phyloP scores from a whole-genome alignment of 2,888 invertebrate species.

The Protodeltote pygarga region DNA sequence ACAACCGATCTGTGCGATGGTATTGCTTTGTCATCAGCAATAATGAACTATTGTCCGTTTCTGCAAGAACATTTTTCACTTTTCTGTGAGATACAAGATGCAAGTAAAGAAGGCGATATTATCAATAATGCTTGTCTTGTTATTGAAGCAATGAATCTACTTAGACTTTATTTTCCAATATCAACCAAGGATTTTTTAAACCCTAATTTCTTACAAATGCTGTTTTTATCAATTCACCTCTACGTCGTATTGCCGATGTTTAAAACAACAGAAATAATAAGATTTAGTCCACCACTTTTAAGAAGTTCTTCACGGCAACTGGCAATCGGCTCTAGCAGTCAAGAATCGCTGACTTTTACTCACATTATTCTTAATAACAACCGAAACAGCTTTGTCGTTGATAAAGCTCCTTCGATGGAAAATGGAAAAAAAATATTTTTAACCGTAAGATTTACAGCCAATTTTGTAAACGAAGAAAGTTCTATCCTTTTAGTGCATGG shows the following conservation, averaged over 20 bases:
- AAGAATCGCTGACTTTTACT: constrained; percentile 72
- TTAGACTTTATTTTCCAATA: constrained; percentile 86
- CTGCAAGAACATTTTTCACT: constrained; percentile 74
- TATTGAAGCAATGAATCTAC: constrained; percentile 82
- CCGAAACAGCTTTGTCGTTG: constrained; percentile 71
- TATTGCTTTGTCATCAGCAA: constrained; percentile 84
- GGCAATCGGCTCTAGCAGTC: constrained; percentile 71
- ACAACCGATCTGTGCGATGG: constrained; percentile 85
- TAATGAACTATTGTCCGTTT: constrained; percentile 87
- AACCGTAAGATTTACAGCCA: constrained; percentile 73
- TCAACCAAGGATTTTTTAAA: constrained; percentile 81
- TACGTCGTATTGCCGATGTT: constrained; percentile 86
- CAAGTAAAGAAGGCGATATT: constrained; percentile 66
- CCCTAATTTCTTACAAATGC: constrained; percentile 86
- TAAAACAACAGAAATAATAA: constrained; percentile 73
- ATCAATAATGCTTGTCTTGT: constrained; percentile 87
- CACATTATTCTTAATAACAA: constrained; percentile 68
- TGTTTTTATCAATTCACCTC: constrained; percentile 86
- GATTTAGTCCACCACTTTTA: constrained; percentile 79
- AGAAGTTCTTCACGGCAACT: constrained; percentile 72
- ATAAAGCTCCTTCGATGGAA: constrained; percentile 67
- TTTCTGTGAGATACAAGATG: constrained; percentile 77
- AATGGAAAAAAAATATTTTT: constrained; percentile 74
- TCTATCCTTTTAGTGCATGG: constrained; percentile 76
- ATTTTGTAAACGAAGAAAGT: constrained; percentile 68